Percentiles rank a stretch among this genome's conserved stretches.
phyloP scores from a whole-genome alignment of 2,113 vertebrate genomes.

The Pteruthius melanotis region DNA sequence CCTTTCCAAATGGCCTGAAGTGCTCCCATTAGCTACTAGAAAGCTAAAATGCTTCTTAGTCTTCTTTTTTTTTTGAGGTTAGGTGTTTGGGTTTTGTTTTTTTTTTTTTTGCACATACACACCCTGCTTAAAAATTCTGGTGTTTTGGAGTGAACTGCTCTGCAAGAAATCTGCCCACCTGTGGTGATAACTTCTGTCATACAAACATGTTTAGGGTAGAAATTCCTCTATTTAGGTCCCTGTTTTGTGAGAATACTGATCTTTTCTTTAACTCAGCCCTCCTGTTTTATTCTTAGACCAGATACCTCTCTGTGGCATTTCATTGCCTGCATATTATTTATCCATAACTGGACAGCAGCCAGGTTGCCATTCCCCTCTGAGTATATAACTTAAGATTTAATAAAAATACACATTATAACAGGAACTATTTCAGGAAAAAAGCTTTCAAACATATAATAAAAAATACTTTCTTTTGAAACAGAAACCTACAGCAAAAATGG shows the following conservation, averaged over 20 bases:
- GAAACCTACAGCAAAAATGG: neutral
- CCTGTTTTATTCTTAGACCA: neutral
- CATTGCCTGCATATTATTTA: neutral
- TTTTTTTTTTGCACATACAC: neutral
- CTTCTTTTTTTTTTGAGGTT: neutral
- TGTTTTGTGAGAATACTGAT: neutral
- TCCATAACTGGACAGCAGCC: neutral
- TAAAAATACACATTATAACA: neutral
- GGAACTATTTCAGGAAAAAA: neutral
- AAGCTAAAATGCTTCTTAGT: neutral
- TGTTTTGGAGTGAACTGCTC: neutral
- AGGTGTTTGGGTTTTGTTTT: too few relatives aligned
- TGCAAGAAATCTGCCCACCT: neutral
- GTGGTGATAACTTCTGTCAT: neutral
- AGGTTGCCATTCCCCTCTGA: neutral
- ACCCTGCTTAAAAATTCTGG: neutral
- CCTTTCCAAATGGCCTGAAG: neutral
- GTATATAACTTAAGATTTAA: neutral
- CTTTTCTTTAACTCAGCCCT: neutral
- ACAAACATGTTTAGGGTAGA: neutral
- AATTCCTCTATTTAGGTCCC: neutral
- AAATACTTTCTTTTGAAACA: neutral
- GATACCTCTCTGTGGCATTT: neutral
- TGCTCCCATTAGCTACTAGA: neutral
- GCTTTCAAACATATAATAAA: neutral